Base-by-base conservation (phyloP, 2,888 invertebrate species). In the Erebia palarica region DNA sequence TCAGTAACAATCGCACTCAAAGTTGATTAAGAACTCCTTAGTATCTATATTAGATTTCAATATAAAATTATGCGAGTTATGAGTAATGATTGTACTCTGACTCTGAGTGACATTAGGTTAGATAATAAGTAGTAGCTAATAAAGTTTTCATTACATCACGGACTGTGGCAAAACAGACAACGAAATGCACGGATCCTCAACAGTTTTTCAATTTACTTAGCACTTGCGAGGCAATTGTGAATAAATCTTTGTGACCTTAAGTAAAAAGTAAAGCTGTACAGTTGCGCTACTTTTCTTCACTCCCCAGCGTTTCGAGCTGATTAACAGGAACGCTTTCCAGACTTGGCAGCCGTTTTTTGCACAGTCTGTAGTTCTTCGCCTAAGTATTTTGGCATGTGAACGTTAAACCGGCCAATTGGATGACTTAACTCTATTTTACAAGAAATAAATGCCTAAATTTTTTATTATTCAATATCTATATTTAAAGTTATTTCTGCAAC, bases 281-380 rank as follows among this genome's bases (percentile, higher is more conserved):
- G 47, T 21, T 36, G 55, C 18, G 58, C 36, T 36, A 21, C 49
- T 49, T 63, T 63, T 49, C 47, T 63, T 49, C 16, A 14, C 49
- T 49, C 63, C 47, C 47, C 14, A 49, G 47, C 18, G 21, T 49
- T 60, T 49, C 21, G 18, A 49, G 49, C 63, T 63, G 63, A 63
- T 63, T 63, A 63, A 49, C 63, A 63, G 63, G 14, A 63, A 21
- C 7, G 63, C 63, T 63, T 49, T 21, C 47, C 49, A 63, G 49
- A 63, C 63, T 63, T 63, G 63, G 63, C 63, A 63, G 63, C 47
- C 18, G 13, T 13, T 63, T 63, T 49, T 63, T 63, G 47, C 18
- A 18, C 61, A 44, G 42, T 63, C 18, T 63, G 63, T 63, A 63
- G 14, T 63, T 63, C 21, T 49, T 13, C 10, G 49, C 49, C 49